phyloP scores from a whole-genome alignment of 2,888 invertebrate species.

The Acanthacorydalis orientalis region DNA sequence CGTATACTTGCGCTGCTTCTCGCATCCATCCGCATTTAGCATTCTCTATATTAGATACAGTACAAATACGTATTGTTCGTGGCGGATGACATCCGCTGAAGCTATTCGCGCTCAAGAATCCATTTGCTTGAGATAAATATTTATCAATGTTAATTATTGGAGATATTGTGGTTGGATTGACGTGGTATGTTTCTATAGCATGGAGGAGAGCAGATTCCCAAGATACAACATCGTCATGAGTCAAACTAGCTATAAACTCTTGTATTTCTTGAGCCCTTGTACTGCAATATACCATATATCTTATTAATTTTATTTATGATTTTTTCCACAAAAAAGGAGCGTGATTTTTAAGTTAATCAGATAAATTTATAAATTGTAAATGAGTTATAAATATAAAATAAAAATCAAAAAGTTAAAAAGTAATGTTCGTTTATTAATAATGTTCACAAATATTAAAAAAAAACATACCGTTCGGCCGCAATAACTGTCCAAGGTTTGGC shows the following conservation, averaged over 20 bases:
- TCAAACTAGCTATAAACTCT: constrained; percentile 27
- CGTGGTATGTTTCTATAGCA: constrained; percentile 40
- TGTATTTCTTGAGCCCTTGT: constrained; percentile 32
- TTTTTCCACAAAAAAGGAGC: no score
- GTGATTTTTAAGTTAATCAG: no score
- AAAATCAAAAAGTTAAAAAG: no score
- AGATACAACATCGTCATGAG: constrained; percentile 22
- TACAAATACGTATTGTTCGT: constrained; percentile 42
- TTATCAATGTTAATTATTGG: constrained; percentile 46
- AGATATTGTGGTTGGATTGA: constrained; percentile 32
- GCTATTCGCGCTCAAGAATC: constrained; percentile 47
- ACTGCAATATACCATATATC: constrained; percentile 21
- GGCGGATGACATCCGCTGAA: constrained; percentile 53
- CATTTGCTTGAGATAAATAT: constrained; percentile 43
- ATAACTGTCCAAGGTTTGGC: constrained; percentile 63
- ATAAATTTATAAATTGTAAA: no score
- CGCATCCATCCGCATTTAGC: constrained; percentile 67
- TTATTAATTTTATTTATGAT: no score
- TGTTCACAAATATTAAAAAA: constrained; percentile 1
- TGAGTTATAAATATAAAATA: no score
- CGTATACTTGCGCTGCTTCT: constrained; percentile 55
- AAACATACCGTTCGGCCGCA: constrained; percentile 40
- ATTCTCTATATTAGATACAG: constrained; percentile 48
- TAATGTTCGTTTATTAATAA: constrained; percentile 1
- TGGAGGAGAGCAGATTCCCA: constrained; percentile 43